phyloP scores from a whole-genome alignment of 1,140 invertebrate species.

The Ganaspis sp. region DNA sequence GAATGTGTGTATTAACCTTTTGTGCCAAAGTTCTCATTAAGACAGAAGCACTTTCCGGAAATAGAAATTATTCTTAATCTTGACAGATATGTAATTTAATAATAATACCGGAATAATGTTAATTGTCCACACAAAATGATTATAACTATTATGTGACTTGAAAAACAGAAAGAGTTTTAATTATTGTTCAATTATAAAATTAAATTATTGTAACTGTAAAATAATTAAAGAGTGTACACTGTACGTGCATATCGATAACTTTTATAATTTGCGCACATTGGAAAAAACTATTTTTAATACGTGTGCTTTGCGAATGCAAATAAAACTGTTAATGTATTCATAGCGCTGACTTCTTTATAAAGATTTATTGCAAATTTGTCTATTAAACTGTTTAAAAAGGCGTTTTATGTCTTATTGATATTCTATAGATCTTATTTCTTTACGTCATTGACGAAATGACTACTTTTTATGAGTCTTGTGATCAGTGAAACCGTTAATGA shows the following conservation, averaged over 20 bases:
- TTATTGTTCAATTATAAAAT: no score
- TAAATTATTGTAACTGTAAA: no score
- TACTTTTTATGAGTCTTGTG: background rate
- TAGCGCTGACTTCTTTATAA: background rate
- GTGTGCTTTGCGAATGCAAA: no score
- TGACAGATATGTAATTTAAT: no score
- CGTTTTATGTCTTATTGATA: background rate
- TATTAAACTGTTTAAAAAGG: background rate
- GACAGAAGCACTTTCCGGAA: background rate
- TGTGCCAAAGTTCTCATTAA: background rate
- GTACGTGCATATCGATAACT: no score
- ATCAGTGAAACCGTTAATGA: background rate
- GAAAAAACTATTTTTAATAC: no score
- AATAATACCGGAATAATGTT: no score
- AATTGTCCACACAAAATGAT: no score
- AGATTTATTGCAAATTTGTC: conserved; percentile 4
- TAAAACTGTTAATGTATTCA: background rate
- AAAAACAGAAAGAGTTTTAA: no score
- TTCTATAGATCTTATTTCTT: background rate
- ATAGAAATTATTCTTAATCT: background rate
- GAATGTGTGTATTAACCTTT: background rate
- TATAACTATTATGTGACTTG: no score
- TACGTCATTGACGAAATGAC: background rate
- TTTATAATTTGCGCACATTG: no score
- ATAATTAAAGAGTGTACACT: no score